These are phyloP conservation scores for Strigops habroptila DNA, from an alignment of 2,113 vertebrate genomes.

Conservation along the genomic window DNA sequence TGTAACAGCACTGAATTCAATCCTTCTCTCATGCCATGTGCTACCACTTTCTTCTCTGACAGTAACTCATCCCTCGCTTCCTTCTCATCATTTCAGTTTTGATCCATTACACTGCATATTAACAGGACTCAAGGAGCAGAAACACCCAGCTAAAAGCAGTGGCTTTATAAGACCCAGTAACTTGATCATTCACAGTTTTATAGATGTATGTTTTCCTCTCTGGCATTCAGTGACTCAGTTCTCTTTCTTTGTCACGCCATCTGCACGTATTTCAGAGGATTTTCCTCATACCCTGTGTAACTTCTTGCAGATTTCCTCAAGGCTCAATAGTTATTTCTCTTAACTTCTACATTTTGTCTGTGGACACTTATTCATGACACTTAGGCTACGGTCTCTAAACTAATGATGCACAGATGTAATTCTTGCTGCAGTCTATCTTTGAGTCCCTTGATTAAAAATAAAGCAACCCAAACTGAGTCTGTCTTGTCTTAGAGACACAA, in stretches of 20 bases:
- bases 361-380: not conserved
- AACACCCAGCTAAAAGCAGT: not conserved
- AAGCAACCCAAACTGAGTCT: not conserved
- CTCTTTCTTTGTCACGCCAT: not conserved
- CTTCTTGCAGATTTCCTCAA: constrained; percentile 13
- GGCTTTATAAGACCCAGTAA: not conserved
- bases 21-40: not conserved
- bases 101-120: not conserved
- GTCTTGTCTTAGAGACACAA: not conserved
- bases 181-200: not conserved
- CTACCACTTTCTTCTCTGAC: not conserved
- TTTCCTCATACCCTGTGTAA: not conserved
- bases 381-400: not conserved
- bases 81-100: not conserved
- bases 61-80: not conserved
- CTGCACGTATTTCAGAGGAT: not conserved
- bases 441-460: not conserved
- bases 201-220: not conserved
- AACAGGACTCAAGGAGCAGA: not conserved
- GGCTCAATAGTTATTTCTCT: not conserved
- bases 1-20: not conserved
- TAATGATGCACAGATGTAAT: not conserved
- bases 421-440: not conserved
- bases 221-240: not conserved
- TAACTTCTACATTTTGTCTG: not conserved